These are phyloP conservation scores for Epinotia nisella DNA, from an alignment of 2,888 invertebrate species.

Conservation along the genomic window DNA sequence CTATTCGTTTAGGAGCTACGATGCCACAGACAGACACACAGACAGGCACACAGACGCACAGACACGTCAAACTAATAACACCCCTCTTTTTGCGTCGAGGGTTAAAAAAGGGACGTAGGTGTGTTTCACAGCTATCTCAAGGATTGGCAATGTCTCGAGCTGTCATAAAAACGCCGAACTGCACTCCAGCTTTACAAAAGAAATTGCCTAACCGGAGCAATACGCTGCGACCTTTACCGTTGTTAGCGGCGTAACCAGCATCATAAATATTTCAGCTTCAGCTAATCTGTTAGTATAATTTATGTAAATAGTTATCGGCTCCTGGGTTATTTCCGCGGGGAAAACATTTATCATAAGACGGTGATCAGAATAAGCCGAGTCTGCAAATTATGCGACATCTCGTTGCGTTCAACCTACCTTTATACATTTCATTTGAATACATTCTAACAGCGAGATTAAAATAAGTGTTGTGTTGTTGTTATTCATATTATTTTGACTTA, in stretches of 20 bases:
- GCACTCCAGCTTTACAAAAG: slow-evolving; percentile 17
- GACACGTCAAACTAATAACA: too few relatives aligned
- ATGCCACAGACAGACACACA: too few relatives aligned
- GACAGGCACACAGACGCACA: too few relatives aligned
- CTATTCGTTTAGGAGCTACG: too few relatives aligned
- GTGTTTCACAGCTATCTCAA: too few relatives aligned
- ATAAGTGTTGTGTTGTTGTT: slow-evolving; percentile 47
- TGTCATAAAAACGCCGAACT: background rate
- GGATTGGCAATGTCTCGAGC: background rate
- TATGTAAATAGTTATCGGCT: slow-evolving; percentile 70
- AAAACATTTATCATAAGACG: slow-evolving; percentile 72
- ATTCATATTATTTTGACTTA: slow-evolving; percentile 17
- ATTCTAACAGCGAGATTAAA: slow-evolving; percentile 54
- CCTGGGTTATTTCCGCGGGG: slow-evolving; percentile 66
- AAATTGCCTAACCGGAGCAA: slow-evolving; percentile 20
- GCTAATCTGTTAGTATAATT: slow-evolving; percentile 76
- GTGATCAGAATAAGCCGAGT: slow-evolving; percentile 67
- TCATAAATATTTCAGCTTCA: slow-evolving; percentile 48
- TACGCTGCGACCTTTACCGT: slow-evolving; percentile 37
- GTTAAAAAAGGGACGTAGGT: too few relatives aligned
- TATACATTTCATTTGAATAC: slow-evolving; percentile 66
- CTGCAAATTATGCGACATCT: slow-evolving; percentile 65
- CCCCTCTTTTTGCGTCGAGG: too few relatives aligned
- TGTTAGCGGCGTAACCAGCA: slow-evolving; percentile 37
- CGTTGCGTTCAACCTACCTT: slow-evolving; percentile 48